These are phyloP conservation scores for Pterocles orientalis DNA, from an alignment of 2,113 vertebrate genomes.

Conservation along the genomic window DNA sequence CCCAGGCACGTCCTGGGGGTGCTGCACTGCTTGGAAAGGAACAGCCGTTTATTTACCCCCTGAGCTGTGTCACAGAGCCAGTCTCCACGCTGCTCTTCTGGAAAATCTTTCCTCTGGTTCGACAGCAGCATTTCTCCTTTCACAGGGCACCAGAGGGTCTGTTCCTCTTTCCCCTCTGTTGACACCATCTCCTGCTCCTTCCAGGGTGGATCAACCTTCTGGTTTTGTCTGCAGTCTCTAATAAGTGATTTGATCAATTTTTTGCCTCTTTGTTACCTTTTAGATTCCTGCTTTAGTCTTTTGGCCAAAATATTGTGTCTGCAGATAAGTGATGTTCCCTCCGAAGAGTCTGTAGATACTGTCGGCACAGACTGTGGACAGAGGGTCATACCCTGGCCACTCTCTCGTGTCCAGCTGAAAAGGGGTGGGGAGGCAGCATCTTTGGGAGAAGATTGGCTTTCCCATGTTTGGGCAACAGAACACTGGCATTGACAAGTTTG, in stretches of 20 bases:
- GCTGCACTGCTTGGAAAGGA: not conserved
- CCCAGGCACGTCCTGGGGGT: not conserved
- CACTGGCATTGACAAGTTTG: not conserved
- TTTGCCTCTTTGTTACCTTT: not conserved
- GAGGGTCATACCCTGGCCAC: not conserved
- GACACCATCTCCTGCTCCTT: not conserved
- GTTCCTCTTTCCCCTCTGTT: not conserved
- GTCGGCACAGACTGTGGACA: not conserved
- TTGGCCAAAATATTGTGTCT: not conserved
- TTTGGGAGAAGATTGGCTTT: not conserved
- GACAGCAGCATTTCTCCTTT: not conserved
- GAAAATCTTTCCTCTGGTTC: too few species aligned
- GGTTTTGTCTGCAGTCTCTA: not conserved
- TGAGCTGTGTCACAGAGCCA: not conserved
- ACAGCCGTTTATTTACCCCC: not conserved
- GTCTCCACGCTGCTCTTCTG: fast-evolving
- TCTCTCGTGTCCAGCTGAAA: not conserved
- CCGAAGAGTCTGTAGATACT: not conserved
- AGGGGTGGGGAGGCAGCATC: not conserved
- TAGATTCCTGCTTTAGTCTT: not conserved
- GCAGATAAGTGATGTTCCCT: not conserved
- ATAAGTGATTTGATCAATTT: not conserved
- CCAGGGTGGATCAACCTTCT: not conserved
- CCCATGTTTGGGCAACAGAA: not conserved
- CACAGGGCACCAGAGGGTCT: not conserved